Conservation (phyloP, 2,888 invertebrate genomes). For the Eupithecia inturbata region DNA sequence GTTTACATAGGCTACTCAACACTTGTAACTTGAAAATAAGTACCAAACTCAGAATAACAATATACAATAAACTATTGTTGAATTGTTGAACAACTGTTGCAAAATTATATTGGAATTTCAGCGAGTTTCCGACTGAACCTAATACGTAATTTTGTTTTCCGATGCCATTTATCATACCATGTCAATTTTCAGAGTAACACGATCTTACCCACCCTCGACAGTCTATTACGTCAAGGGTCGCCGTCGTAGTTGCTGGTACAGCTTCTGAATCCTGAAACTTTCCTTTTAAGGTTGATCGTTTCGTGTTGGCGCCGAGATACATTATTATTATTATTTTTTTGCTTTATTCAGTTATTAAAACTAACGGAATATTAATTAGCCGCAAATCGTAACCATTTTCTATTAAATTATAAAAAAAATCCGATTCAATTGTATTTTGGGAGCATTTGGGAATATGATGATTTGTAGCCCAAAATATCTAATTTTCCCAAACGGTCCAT, state of each 20-base stretch:
- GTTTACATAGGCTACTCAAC: too few relatives aligned
- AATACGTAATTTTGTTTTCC: background rate
- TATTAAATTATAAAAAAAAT: too few relatives aligned
- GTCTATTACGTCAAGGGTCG: constrained; percentile 15
- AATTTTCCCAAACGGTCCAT: too few relatives aligned
- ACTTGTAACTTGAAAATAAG: background rate
- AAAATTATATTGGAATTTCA: background rate
- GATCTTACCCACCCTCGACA: constrained; percentile 31
- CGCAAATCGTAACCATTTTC: too few relatives aligned
- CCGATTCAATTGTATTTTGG: background rate
- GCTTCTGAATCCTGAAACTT: background rate
- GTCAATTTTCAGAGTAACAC: constrained; percentile 40
- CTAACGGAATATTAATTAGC: too few relatives aligned
- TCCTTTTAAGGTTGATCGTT: background rate
- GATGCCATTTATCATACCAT: constrained; percentile 34
- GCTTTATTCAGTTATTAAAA: too few relatives aligned
- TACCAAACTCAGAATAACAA: background rate
- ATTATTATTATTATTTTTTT: too few relatives aligned
- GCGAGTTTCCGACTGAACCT: background rate
- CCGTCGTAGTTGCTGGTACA: background rate
- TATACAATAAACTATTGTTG: too few relatives aligned
- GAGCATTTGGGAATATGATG: too few relatives aligned
- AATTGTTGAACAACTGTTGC: too few relatives aligned
- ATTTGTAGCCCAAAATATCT: too few relatives aligned
- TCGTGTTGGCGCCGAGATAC: too few relatives aligned